Conservation (phyloP, 2,888 invertebrate genomes). For the Phlogophora meticulosa region DNA sequence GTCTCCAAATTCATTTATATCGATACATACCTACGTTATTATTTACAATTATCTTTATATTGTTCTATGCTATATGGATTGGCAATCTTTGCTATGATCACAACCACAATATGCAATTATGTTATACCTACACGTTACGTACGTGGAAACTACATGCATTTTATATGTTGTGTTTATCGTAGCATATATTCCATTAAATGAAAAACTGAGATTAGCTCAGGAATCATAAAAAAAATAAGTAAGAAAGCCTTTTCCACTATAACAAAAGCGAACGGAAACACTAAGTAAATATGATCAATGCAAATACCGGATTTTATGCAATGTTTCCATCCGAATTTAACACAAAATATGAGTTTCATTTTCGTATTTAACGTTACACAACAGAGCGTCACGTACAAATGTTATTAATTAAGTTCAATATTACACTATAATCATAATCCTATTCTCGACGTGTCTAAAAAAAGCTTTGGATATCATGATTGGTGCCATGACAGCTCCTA, state of each 20-base stretch:
- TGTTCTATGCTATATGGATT: conserved; percentile 84
- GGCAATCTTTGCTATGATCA: conserved; percentile 89
- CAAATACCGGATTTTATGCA: neutral
- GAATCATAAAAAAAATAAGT: neutral
- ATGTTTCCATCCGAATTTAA: neutral
- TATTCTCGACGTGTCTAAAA: conserved; percentile 8
- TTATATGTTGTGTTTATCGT: conserved; percentile 57
- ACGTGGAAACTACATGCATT: conserved; percentile 62
- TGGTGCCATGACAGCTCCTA: conserved; percentile 22
- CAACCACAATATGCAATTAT: conserved; percentile 89
- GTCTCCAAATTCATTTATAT: conserved; percentile 88
- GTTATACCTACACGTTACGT: conserved; percentile 68
- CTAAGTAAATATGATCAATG: neutral
- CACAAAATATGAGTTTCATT: neutral
- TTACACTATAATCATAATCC: conserved; percentile 7
- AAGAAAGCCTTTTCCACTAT: neutral
- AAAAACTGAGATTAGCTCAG: neutral
- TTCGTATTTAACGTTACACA: neutral
- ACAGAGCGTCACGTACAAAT: no score
- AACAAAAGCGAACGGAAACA: neutral
- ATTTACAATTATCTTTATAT: conserved; percentile 80
- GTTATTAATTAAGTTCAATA: conserved; percentile 17
- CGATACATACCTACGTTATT: conserved; percentile 82
- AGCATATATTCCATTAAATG: conserved; percentile 48
- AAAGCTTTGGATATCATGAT: conserved; percentile 5